phyloP scores from a whole-genome alignment of 2,113 vertebrate genomes.

The Jaculus jaculus region DNA sequence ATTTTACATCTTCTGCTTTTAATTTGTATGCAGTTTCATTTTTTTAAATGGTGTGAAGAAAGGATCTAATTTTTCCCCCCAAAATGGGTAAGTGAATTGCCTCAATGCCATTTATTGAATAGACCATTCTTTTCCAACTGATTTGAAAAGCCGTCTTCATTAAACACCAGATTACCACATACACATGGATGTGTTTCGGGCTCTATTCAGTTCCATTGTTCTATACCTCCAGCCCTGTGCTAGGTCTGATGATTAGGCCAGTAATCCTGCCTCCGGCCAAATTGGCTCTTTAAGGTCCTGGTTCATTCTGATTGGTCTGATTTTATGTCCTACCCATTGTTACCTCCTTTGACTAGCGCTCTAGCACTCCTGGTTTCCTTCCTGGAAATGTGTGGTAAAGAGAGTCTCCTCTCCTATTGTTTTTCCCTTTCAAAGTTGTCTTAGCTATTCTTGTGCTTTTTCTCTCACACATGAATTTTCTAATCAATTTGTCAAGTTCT shows the following conservation, averaged over 20 bases:
- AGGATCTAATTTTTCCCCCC: slow-evolving; percentile 53
- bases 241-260: slow-evolving; percentile 70
- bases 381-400: slow-evolving; percentile 52
- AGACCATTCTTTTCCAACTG: slow-evolving; percentile 56
- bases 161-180: slow-evolving; percentile 66
- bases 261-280: slow-evolving; percentile 68
- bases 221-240: slow-evolving; percentile 40
- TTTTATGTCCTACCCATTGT: slow-evolving; percentile 42
- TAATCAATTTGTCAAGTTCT: slow-evolving; percentile 72
- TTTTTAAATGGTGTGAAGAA: slow-evolving; percentile 56
- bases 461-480: slow-evolving; percentile 64
- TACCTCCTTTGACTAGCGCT: slow-evolving; percentile 58
- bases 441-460: slow-evolving; percentile 38
- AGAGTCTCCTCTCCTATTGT: slow-evolving; percentile 55
- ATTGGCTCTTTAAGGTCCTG: slow-evolving; percentile 62
- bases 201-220: slow-evolving; percentile 70
- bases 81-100: slow-evolving; percentile 52
- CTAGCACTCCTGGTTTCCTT: slow-evolving; percentile 32
- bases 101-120: slow-evolving; percentile 67
- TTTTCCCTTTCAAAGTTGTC: slow-evolving; percentile 62
- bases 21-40: slow-evolving; percentile 55
- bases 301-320: slow-evolving; percentile 61
- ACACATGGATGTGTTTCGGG: slow-evolving; percentile 55
- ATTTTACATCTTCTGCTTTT: slow-evolving; percentile 56
- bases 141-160: slow-evolving; percentile 69